These are phyloP conservation scores for Coptodon bakossiorum DNA, from an alignment of 2,113 vertebrate species.

Conservation along the genomic window DNA sequence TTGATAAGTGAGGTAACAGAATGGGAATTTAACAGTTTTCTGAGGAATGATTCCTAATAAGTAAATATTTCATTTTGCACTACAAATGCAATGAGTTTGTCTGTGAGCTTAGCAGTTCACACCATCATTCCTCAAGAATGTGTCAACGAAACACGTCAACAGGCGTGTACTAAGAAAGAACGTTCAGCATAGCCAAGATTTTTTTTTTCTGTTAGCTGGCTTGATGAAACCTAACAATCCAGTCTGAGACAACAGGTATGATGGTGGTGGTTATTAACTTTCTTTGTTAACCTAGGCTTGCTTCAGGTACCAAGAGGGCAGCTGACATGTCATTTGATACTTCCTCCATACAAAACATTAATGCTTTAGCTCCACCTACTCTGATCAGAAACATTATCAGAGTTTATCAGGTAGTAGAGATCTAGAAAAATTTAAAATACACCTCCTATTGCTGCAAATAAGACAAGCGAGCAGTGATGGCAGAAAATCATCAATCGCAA, in stretches of 20 bases:
- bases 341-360: neutral
- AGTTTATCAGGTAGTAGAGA: neutral
- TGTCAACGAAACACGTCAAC: neutral
- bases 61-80: neutral
- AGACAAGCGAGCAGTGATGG: neutral
- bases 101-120: neutral
- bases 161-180: neutral
- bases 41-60: neutral
- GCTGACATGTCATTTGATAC: neutral
- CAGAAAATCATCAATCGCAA: neutral
- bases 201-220: neutral
- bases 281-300: neutral
- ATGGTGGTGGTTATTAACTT: neutral
- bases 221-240: neutral
- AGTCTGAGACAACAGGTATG: neutral
- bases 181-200: neutral
- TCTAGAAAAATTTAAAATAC: neutral
- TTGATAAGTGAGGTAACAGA: neutral
- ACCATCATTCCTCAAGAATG: neutral
- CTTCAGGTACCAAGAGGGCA: neutral
- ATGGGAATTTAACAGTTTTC: neutral
- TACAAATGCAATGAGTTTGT: neutral
- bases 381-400: neutral
- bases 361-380: neutral
- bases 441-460: neutral